A percentile compares a stretch with the other conserved stretches of the same genome.
phyloP scores from a whole-genome alignment of 2,113 vertebrate genomes.

The Catharus fuscescens region DNA sequence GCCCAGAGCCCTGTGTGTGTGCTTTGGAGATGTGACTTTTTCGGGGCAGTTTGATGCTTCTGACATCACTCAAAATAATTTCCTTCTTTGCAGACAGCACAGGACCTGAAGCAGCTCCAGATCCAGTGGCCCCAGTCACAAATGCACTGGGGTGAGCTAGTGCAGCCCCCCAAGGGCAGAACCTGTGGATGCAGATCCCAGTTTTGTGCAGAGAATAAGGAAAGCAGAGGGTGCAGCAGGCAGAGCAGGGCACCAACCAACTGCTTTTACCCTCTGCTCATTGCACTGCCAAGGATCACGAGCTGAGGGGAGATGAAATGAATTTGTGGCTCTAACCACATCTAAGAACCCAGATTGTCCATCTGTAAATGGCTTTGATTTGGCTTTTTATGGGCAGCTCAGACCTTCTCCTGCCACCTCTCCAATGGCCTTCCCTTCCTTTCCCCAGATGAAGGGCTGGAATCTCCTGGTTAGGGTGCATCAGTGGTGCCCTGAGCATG shows the following conservation, averaged over 20 bases:
- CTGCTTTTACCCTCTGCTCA: not conserved
- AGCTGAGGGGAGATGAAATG: not conserved
- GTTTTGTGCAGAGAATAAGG: not conserved
- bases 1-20: fast-evolving
- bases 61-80: not conserved
- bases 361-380: not conserved
- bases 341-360: not conserved
- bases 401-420: not conserved
- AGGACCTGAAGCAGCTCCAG: not conserved
- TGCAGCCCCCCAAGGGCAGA: not conserved
- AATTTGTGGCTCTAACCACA: not conserved
- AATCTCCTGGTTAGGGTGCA: not conserved
- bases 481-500: too few species aligned
- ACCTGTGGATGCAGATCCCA: not conserved
- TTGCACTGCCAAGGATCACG: not conserved
- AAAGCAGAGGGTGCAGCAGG: not conserved
- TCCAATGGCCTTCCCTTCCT: not conserved
- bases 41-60: not conserved
- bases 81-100: not conserved
- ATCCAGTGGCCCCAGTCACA: not conserved
- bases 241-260: not conserved
- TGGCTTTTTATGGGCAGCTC: not conserved
- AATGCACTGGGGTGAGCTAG: not conserved
- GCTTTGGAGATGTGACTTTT: not conserved
- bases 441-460: not conserved